Base-by-base conservation (phyloP, 2,888 invertebrate genomes). In the Encarsia formosa region DNA sequence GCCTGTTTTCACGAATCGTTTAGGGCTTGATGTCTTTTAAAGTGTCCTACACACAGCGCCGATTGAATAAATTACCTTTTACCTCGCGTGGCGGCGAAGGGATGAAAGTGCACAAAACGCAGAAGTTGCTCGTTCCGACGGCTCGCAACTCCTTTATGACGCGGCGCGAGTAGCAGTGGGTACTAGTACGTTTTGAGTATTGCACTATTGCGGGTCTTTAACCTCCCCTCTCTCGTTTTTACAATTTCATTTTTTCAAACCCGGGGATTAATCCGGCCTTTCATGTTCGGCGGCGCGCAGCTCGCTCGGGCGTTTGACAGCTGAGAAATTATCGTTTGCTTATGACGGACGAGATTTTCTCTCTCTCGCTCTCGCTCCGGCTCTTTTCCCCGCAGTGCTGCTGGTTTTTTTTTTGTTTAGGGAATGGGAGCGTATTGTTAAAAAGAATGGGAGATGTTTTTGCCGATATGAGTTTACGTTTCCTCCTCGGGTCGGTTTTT, bases 321-420 rank as follows among this genome's bases (percentile, higher is more conserved):
- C 55, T 55, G 48, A 51, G 41, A 49, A 55, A 55, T 49, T 48
- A 51, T 54, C 51, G 50, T 43, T 49, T 50, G 47, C 50, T 50
- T 43, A 47, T 50, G 47, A 51, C 54, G 39, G 44, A 54, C 51
- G 40, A 47, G 51, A 41, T 45, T 49, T 31, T 41, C 39, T 37
- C 20, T 38, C 22, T 31, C 41, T 19, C 22, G 22, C 41, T 41
- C 24, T 39, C 18, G 18, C 18, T 19, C 39, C 23, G 5, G 4
- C 6, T 24, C 24, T 38, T 23, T 4, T n/a, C n/a, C n/a, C n/a
- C n/a, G n/a, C n/a, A n/a, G n/a, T n/a, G n/a, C n/a, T n/a, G n/a
- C n/a, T n/a, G n/a, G n/a, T n/a, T n/a, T n/a, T n/a, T n/a, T 37
- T 47, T 41, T 32, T 47, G 41, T 49, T 45, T 53, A 26, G 42